A percentile compares a stretch with the other conserved stretches of the same genome.
Evolutionary conservation across 1,140 invertebrate species (phyloP).

Genomic region (Meloidogyne hapla): DNA sequence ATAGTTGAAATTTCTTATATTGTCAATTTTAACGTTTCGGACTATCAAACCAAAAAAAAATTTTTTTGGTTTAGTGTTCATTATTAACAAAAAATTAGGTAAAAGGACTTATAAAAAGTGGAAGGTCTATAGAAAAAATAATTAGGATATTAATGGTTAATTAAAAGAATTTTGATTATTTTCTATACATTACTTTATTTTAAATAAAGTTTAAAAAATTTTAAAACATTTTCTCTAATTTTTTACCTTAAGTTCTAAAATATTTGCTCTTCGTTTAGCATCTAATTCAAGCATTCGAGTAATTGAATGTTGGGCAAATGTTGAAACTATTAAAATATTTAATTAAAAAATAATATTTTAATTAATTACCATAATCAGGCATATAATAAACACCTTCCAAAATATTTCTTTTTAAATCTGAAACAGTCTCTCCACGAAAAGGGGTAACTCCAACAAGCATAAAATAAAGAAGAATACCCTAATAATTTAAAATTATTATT

Average conservation of each 20-base stretch:
- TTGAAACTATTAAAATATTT: conserved; percentile 15
- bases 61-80: no score
- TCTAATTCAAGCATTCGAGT: conserved; percentile 56
- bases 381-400: conserved; percentile 53
- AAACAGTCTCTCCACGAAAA: conserved; percentile 68
- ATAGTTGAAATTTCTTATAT: no score
- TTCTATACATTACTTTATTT: no score
- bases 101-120: no score
- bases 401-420: conserved; percentile 58
- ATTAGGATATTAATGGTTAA: no score
- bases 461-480: conserved; percentile 64
- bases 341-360: not conserved
- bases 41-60: no score
- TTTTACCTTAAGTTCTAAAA: conserved; percentile 53
- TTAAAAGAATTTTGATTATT: no score
- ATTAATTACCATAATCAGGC: conserved; percentile 53
- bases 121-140: no score
- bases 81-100: no score
- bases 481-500: not conserved
- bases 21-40: no score
- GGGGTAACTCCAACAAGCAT: conserved; percentile 69
- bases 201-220: no score
- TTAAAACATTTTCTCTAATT: no score
- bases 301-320: conserved; percentile 55
- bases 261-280: conserved; percentile 37